phyloP scores from a whole-genome alignment of 2,113 vertebrate species.

The Choloepus hoffmanni region DNA sequence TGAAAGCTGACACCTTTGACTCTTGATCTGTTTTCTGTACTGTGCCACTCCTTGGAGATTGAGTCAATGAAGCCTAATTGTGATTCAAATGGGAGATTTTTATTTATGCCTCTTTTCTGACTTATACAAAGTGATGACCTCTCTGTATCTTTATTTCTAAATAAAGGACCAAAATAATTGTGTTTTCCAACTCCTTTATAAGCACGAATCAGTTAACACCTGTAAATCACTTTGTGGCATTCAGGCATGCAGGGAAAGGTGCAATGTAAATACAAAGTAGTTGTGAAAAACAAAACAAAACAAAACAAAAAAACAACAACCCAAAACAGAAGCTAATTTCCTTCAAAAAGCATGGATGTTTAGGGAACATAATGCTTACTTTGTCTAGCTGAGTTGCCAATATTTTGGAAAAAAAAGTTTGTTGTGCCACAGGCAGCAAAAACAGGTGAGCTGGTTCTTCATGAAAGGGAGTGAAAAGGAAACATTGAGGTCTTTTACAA shows the following conservation, averaged over 20 bases:
- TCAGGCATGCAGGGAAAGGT: conserved; percentile 3
- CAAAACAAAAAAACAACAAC: conserved; percentile 55
- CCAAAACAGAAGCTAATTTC: conserved; percentile 68
- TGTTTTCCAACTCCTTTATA: conserved; percentile 37
- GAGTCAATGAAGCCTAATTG: neutral
- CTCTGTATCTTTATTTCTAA: conserved; percentile 59
- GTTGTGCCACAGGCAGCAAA: conserved; percentile 39
- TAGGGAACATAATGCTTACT: conserved; percentile 62
- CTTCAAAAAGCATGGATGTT: conserved; percentile 61
- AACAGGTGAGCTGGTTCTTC: conserved; percentile 56
- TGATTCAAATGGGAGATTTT: neutral
- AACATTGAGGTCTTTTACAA: neutral
- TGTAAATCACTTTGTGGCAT: conserved; percentile 67
- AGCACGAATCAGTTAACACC: conserved; percentile 63
- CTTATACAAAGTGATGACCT: neutral
- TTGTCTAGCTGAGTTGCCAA: conserved; percentile 55
- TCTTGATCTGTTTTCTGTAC: neutral
- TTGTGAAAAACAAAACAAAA: conserved; percentile 53
- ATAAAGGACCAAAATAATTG: neutral
- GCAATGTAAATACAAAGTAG: conserved; percentile 73
- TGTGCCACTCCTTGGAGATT: neutral
- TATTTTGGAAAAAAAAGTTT: conserved; percentile 74
- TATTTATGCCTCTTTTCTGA: conserved; percentile 34
- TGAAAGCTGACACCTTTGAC: neutral
- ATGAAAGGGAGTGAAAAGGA: neutral